phyloP scores from a whole-genome alignment of 2,113 vertebrate species.

The Dryoscopus gambensis region DNA sequence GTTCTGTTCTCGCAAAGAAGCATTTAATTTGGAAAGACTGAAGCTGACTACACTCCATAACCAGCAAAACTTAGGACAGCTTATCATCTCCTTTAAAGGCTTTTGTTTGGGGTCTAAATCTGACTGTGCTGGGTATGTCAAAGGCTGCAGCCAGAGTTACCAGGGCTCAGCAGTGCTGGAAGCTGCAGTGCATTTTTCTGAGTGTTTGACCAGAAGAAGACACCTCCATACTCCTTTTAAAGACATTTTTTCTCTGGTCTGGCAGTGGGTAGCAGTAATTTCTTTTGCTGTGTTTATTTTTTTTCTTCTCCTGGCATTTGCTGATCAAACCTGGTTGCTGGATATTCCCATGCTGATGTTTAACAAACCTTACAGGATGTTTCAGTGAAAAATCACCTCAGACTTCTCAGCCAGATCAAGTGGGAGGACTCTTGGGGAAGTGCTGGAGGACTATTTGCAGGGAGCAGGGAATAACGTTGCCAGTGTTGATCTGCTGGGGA shows the following conservation, averaged over 20 bases:
- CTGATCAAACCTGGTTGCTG: neutral
- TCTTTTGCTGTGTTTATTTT: neutral
- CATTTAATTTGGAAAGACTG: neutral
- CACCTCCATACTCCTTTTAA: neutral
- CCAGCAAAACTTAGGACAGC: neutral
- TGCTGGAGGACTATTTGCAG: neutral
- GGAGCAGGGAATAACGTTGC: neutral
- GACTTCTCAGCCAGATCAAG: neutral
- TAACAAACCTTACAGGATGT: neutral
- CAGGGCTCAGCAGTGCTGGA: neutral
- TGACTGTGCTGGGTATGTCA: neutral
- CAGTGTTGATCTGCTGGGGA: neutral
- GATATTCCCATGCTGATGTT: neutral
- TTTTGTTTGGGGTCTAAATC: neutral
- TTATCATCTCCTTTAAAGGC: neutral
- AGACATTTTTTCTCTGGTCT: neutral
- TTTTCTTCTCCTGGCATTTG: neutral
- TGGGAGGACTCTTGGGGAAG: neutral
- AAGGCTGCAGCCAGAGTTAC: neutral
- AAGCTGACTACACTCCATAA: neutral
- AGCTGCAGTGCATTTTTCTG: neutral
- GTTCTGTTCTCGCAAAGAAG: neutral
- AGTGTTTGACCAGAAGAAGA: neutral
- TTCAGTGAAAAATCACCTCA: neutral
- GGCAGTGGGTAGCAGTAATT: neutral